A percentile compares a stretch with the other conserved stretches of the same genome.
phyloP scores from a whole-genome alignment of 2,113 vertebrate species.

The Cervus canadensis region DNA sequence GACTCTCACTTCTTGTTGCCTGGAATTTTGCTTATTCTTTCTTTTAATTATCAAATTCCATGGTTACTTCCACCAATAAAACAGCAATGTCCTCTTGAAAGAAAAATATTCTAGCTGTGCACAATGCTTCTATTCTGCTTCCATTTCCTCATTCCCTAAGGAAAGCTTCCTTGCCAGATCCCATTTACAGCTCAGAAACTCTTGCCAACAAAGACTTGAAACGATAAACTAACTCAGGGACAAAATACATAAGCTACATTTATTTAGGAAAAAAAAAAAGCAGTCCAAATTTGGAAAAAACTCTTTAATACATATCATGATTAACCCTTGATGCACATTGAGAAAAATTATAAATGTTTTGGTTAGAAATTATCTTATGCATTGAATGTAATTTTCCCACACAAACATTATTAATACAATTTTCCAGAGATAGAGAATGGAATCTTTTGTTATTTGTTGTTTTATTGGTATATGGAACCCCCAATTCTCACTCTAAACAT shows the following conservation, averaged over 20 bases:
- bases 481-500: background rate
- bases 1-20: constrained; percentile 54
- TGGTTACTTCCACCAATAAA: constrained; percentile 73
- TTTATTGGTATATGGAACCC: background rate
- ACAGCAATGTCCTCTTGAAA: constrained; percentile 68
- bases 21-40: constrained; percentile 64
- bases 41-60: constrained; percentile 71
- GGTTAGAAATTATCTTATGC: background rate
- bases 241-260: background rate
- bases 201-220: constrained; percentile 48
- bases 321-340: background rate
- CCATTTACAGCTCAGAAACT: constrained; percentile 20
- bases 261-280: background rate
- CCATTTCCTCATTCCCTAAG: constrained; percentile 47
- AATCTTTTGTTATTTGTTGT: background rate
- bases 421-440: background rate
- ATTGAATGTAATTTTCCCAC: background rate
- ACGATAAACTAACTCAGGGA: constrained; percentile 30
- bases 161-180: constrained; percentile 43
- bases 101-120: constrained; percentile 36
- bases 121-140: constrained; percentile 63
- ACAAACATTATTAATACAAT: background rate
- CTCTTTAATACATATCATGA: background rate
- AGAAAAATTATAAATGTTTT: background rate
- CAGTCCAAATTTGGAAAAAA: background rate